Evolutionary conservation across 2,888 invertebrate genomes (phyloP), one percentile per base, ranked within the genome.

Genomic region (Heliothis peltigera): DNA sequence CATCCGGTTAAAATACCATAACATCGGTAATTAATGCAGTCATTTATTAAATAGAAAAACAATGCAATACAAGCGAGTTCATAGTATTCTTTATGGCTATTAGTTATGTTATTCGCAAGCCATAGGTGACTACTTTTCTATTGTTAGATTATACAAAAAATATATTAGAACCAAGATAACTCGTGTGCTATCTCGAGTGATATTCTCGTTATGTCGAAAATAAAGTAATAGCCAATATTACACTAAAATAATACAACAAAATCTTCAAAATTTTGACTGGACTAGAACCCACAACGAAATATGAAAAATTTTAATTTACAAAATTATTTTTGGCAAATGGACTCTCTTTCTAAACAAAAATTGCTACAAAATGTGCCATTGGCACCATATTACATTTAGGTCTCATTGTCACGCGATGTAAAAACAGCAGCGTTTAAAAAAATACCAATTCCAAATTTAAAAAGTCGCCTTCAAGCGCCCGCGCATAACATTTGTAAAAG

Each of bases 101-200:
- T 92, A 94, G 91, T 93, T 89, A 87, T 91, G 94, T 95, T 95
- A 95, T 94, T 94, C 66, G 94, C 94, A 95, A 94, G 94, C 94
- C 94, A 92, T 92, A 90, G 90, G 85, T 91, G 88, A 87, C 91
- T 93, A 93, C 81, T 84, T 83, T 77, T 80, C 92, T 94, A 94
- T 91, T 92, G 94, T 94, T 94, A 94, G 92, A 91, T 86, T 87
- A 92, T 90, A 91, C 87, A 91, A 92, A 90, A 89, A 90, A 86
- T 85, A 90, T 86, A 91, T 90, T 90, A 89, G 87, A 89, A 89
- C 86, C 89, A 89, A 88, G 86, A 89, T 89, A 89, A 89, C 85
- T 90, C 89, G 87, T 88, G 88, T 77, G 77, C 85, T 87, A 86
- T 85, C 82, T 77, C 77, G 71, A 89, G 83, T 85, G 80, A 87